Evolutionary conservation across 2,797 vertebrate genomes (phyloP).

Genomic region (Fratercula arctica): DNA sequence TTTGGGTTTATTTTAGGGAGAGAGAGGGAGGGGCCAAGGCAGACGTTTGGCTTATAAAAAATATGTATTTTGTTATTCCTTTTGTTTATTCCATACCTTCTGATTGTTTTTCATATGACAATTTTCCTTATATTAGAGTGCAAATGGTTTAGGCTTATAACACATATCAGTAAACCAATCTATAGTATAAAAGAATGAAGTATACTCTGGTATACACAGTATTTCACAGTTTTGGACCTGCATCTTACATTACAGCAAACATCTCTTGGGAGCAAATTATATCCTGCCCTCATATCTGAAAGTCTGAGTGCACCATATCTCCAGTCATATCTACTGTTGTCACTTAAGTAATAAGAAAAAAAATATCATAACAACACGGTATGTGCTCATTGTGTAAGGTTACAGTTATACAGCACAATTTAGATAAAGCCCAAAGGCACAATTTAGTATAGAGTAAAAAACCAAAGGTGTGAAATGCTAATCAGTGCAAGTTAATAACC

Average conservation of each 20-base stretch:
- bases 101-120: not conserved
- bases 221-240: not conserved
- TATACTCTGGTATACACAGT: not conserved
- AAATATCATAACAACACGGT: not conserved
- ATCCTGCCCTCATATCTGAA: not conserved
- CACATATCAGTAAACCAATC: not conserved
- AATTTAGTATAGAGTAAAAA: not conserved
- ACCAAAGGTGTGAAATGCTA: not conserved
- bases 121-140: not conserved
- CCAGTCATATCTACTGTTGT: not conserved
- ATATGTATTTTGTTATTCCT: not conserved
- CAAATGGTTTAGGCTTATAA: not conserved
- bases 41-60: not conserved
- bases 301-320: not conserved
- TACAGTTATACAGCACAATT: not conserved
- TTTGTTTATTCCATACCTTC: not conserved
- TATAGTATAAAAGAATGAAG: not conserved
- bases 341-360: not conserved
- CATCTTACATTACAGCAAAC: not conserved
- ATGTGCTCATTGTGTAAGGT: not conserved
- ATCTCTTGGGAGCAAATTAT: not conserved
- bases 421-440: not conserved
- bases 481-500: not conserved
- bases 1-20: not conserved
- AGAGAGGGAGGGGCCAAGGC: not conserved